A percentile compares a stretch with the other conserved stretches of the same genome.
Conservation (phyloP, 2,888 invertebrate genomes). For the Thelaira solivaga region DNA sequence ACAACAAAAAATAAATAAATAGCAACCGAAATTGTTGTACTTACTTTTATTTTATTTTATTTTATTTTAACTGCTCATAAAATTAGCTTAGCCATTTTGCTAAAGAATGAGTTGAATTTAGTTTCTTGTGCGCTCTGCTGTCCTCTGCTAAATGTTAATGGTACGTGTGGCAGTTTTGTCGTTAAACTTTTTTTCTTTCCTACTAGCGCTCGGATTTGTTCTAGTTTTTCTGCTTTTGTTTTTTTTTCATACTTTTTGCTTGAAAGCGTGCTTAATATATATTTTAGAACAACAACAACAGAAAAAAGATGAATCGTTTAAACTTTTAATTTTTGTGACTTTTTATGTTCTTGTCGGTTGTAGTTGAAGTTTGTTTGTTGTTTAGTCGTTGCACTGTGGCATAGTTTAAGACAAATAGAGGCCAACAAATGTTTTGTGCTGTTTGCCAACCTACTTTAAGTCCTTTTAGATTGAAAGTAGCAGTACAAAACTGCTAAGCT, state of each 20-base stretch:
- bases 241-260: no score
- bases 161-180: conserved; percentile 29
- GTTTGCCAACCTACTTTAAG: no score
- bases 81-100: conserved; percentile 54
- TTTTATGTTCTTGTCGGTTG: conserved; percentile 2
- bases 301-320: conserved; percentile 53
- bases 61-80: conserved; percentile 49
- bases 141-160: conserved; percentile 5
- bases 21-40: conserved; percentile 6
- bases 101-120: neutral
- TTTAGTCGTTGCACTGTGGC: conserved; percentile 12
- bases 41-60: conserved; percentile 54
- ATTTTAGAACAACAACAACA: neutral
- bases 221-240: conserved; percentile 7
- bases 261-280: conserved; percentile 31
- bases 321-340: conserved; percentile 48
- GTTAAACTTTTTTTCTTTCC: neutral
- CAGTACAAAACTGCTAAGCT: no score
- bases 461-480: no score
- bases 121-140: conserved; percentile 1
- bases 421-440: no score
- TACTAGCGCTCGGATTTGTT: conserved; percentile 21
- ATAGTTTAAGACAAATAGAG: neutral
- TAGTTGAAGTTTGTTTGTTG: neutral
- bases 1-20: neutral